These are phyloP conservation scores for Tamias sibiricus DNA, from an alignment of 2,113 vertebrate species.

Conservation along the genomic window DNA sequence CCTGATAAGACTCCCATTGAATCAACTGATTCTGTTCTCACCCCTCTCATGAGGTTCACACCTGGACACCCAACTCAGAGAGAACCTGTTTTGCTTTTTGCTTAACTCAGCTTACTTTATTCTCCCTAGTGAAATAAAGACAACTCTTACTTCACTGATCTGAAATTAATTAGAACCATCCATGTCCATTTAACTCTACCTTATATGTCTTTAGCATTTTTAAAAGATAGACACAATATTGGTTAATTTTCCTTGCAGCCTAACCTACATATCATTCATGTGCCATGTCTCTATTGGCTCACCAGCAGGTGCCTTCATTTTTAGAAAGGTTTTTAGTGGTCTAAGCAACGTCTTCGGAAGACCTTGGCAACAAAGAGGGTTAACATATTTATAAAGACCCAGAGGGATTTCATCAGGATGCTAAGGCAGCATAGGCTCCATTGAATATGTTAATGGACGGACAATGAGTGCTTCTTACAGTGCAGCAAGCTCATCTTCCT, in stretches of 20 bases:
- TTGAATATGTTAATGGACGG: not conserved
- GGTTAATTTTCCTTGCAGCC: not conserved
- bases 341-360: not conserved
- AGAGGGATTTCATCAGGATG: not conserved
- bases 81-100: not conserved
- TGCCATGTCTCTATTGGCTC: not conserved
- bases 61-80: not conserved
- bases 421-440: not conserved
- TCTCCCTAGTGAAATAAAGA: conserved; percentile 49
- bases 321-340: not conserved
- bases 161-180: not conserved
- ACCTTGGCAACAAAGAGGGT: not conserved
- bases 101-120: conserved; percentile 31
- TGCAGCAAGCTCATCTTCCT: not conserved
- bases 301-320: not conserved
- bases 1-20: not conserved
- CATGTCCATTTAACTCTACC: not conserved
- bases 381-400: not conserved
- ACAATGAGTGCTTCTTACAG: not conserved
- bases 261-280: not conserved
- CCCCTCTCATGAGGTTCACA: not conserved
- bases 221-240: not conserved
- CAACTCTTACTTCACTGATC: not conserved
- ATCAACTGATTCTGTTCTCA: not conserved
- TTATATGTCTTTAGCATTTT: not conserved